These are phyloP conservation scores for Synergus laeviventris DNA, from an alignment of 2,888 invertebrate genomes.

Conservation along the genomic window DNA sequence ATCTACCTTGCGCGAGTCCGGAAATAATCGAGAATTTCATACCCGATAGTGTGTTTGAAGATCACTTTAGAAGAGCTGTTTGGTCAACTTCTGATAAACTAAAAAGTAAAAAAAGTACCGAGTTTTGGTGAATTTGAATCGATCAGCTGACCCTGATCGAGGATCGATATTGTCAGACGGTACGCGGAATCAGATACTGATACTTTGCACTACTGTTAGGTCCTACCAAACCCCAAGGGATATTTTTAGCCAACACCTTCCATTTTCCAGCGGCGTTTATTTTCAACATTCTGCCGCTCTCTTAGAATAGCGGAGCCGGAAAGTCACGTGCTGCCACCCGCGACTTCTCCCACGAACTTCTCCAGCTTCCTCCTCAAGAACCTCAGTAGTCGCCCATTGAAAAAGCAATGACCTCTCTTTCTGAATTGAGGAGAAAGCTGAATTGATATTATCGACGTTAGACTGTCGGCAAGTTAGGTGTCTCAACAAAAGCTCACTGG, in stretches of 20 bases:
- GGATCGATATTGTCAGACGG: conserved; percentile 54
- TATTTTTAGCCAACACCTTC: conserved; percentile 71
- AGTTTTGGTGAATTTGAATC: background rate
- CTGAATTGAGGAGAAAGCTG: conserved; percentile 3
- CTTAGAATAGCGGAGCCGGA: conserved; percentile 50
- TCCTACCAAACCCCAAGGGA: conserved; percentile 60
- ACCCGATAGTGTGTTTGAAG: conserved; percentile 1
- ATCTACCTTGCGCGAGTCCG: background rate
- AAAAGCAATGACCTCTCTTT: conserved; percentile 35
- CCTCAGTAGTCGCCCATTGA: background rate
- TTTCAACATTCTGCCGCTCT: conserved; percentile 63
- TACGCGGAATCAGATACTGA: conserved; percentile 66
- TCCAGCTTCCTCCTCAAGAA: conserved; percentile 23
- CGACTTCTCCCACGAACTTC: conserved; percentile 48
- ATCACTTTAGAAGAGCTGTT: background rate
- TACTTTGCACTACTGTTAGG: conserved; percentile 60
- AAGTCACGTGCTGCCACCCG: conserved; percentile 55
- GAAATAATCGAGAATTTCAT: conserved; percentile 2
- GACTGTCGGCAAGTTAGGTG: conserved; percentile 7
- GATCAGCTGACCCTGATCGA: conserved; percentile 43
- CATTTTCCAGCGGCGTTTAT: conserved; percentile 73
- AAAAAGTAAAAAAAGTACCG: background rate
- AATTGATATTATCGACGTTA: background rate
- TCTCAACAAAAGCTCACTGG: background rate
- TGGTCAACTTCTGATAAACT: background rate